phyloP scores from a whole-genome alignment of 2,113 vertebrate genomes.

The Chlorodrepanis virens region DNA sequence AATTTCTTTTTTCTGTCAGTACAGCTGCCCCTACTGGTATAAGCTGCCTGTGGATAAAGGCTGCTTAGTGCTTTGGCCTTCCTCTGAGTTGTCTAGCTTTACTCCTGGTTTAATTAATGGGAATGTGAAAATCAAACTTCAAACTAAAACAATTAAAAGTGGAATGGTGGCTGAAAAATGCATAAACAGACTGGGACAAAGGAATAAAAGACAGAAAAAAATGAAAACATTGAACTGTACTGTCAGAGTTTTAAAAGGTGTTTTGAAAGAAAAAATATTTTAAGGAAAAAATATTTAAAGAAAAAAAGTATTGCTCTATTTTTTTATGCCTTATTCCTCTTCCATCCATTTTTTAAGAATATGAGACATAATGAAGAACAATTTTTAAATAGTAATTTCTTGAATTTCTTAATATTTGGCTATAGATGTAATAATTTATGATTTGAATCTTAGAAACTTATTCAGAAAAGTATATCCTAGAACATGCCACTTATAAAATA shows the following conservation, averaged over 20 bases:
- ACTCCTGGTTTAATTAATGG: neutral
- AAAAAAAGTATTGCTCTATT: neutral
- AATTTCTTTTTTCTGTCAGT: neutral
- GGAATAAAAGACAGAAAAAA: neutral
- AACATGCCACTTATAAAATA: neutral
- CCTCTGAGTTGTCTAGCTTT: neutral
- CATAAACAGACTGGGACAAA: neutral
- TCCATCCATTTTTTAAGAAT: neutral
- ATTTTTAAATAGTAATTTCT: neutral
- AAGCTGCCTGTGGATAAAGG: neutral
- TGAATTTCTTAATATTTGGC: neutral
- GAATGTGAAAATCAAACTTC: neutral
- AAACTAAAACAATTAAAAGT: neutral
- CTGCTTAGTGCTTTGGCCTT: neutral
- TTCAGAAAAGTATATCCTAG: neutral
- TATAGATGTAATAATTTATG: neutral
- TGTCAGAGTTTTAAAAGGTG: neutral
- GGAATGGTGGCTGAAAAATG: neutral
- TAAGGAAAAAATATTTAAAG: neutral
- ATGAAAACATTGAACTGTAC: neutral
- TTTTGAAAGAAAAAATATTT: neutral
- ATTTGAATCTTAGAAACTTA: neutral
- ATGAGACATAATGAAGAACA: neutral
- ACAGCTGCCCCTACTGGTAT: fast-evolving
- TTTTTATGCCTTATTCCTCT: neutral